Percentiles rank a stretch among this genome's conserved stretches.
phyloP scores from a whole-genome alignment of 2,797 vertebrate genomes.

The Typhlichthys eigenmanni region DNA sequence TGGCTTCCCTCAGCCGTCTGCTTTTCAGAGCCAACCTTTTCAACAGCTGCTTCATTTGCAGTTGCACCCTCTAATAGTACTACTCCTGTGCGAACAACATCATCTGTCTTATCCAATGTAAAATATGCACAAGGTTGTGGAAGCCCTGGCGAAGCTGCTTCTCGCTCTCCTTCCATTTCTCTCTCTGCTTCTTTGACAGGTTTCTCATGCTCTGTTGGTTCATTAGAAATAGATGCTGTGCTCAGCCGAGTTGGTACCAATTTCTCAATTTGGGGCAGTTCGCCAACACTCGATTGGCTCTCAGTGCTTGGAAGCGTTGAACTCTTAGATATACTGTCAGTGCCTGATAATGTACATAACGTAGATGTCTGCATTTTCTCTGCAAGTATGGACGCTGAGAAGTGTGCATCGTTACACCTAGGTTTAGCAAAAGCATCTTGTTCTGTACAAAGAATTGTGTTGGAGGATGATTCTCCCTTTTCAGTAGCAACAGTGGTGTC shows the following conservation, averaged over 20 bases:
- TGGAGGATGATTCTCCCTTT: slow-evolving; percentile 33
- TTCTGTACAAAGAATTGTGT: slow-evolving; percentile 25
- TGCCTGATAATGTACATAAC: slow-evolving; percentile 50
- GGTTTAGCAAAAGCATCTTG: slow-evolving; percentile 26
- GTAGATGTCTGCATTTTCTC: slow-evolving; percentile 51
- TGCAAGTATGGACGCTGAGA: slow-evolving; percentile 7
- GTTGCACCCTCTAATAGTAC: slow-evolving; percentile 29
- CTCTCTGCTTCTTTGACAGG: slow-evolving; percentile 69
- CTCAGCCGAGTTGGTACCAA: slow-evolving; percentile 19
- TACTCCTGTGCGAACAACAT: background rate
- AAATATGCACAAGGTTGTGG: slow-evolving; percentile 69
- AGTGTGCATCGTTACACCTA: slow-evolving; percentile 29
- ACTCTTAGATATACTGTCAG: slow-evolving; percentile 54
- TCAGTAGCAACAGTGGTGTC: slow-evolving; percentile 33
- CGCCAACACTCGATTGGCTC: slow-evolving; percentile 57
- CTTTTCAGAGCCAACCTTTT: slow-evolving; percentile 43
- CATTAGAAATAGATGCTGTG: slow-evolving; percentile 23
- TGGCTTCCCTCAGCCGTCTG: slow-evolving; percentile 26
- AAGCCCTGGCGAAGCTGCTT: slow-evolving; percentile 68
- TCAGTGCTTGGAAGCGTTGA: slow-evolving; percentile 54
- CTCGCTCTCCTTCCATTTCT: slow-evolving; percentile 74
- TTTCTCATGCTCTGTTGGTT: slow-evolving; percentile 52
- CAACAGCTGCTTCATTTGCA: slow-evolving; percentile 36
- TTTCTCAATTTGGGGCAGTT: slow-evolving; percentile 50
- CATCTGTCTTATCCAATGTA: slow-evolving; percentile 59